Percentiles rank a stretch among this genome's conserved stretches.
phyloP scores from a whole-genome alignment of 2,113 vertebrate species.

The Willisornis vidua region DNA sequence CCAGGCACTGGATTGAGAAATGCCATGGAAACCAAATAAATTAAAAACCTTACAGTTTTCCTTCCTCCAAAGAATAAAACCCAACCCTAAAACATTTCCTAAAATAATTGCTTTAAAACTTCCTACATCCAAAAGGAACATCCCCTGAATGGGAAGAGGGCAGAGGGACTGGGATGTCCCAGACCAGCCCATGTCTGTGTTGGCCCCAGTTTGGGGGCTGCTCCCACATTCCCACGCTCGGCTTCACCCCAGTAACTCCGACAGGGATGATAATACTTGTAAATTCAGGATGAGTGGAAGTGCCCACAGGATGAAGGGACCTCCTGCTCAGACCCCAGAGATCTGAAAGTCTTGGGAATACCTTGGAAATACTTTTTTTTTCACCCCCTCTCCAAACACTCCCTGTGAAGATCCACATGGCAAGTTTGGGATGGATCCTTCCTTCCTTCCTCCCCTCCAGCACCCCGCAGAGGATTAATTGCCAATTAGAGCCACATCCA shows the following conservation, averaged over 20 bases:
- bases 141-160: neutral
- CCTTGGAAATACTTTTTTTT: neutral
- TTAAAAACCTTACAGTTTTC: neutral
- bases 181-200: neutral
- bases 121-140: conserved; percentile 7
- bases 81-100: neutral
- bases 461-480: conserved; percentile 68
- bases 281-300: neutral
- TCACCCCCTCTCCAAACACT: neutral
- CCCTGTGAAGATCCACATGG: rapidly evolving
- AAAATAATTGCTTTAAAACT: conserved; percentile 15
- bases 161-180: neutral
- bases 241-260: neutral
- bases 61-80: neutral
- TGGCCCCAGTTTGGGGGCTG: neutral
- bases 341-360: neutral
- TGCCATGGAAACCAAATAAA: neutral
- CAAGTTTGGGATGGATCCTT: neutral
- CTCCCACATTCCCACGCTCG: neutral
- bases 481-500: conserved; percentile 95
- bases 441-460: neutral
- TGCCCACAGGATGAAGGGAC: neutral
- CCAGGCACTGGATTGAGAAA: neutral
- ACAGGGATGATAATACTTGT: conserved; percentile 11
- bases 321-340: neutral